Evolutionary conservation across 2,113 vertebrate species (phyloP).

Genomic region (Larimichthys polyactis): DNA sequence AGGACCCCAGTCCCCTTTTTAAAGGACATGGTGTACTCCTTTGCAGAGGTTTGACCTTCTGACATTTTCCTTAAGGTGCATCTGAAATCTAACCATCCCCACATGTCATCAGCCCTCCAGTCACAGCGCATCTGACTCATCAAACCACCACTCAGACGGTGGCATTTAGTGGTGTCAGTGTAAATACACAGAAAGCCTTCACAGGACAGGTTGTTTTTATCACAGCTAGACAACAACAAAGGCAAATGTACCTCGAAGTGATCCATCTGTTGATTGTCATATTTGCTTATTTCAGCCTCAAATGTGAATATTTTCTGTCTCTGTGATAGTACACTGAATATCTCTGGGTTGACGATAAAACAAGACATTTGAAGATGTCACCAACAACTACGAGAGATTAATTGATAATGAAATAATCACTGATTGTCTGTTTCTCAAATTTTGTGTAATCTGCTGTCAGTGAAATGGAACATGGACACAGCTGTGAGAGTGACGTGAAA

Average conservation of each 20-base stretch:
- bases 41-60: slow-evolving; percentile 57
- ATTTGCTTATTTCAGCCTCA: too few relatives aligned
- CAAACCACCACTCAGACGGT: slow-evolving; percentile 20
- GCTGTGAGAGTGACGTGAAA: slow-evolving; percentile 1
- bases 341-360: too few relatives aligned
- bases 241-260: background rate
- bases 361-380: too few relatives aligned
- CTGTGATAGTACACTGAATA: too few relatives aligned
- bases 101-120: slow-evolving; percentile 46
- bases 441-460: too few relatives aligned
- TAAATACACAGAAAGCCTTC: slow-evolving; percentile 46
- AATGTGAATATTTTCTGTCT: too few relatives aligned
- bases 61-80: slow-evolving; percentile 63
- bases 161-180: slow-evolving; percentile 31
- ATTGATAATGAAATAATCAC: too few relatives aligned
- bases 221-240: background rate
- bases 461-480: background rate
- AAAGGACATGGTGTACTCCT: slow-evolving; percentile 52
- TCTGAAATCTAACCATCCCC: slow-evolving; percentile 68
- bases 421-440: too few relatives aligned
- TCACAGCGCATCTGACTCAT: slow-evolving; percentile 55
- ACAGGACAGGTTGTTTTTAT: slow-evolving; percentile 3
- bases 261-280: background rate
- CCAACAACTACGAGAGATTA: too few relatives aligned
- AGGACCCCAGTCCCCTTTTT: slow-evolving; percentile 31